Evolutionary conservation across 2,888 invertebrate genomes (phyloP).

Genomic region (Trissolcus brochymenae): DNA sequence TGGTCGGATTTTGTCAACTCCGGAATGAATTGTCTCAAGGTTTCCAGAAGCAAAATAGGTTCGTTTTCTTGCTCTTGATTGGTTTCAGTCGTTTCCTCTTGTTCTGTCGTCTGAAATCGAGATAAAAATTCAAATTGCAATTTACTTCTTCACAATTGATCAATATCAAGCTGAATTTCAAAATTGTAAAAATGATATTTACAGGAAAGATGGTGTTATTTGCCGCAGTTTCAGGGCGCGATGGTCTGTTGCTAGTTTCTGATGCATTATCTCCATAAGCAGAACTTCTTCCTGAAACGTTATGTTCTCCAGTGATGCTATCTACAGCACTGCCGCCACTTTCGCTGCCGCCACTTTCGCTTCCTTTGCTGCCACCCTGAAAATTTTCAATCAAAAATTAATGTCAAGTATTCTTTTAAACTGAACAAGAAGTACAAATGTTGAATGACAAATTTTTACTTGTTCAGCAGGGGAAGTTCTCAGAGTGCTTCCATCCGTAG

Average conservation of each 20-base stretch:
- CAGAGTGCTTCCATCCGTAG: constrained; percentile 94
- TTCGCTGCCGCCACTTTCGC: constrained; percentile 83
- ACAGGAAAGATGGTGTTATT: constrained; percentile 76
- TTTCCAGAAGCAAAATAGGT: constrained; percentile 83
- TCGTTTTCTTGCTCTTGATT: constrained; percentile 74
- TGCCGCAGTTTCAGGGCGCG: constrained; percentile 79
- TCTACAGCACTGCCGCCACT: constrained; percentile 95
- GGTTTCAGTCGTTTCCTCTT: constrained; percentile 68
- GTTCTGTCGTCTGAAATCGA: constrained; percentile 63
- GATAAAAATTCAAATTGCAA: constrained; percentile 1
- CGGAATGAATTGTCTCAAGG: constrained; percentile 87
- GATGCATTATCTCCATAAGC: constrained; percentile 88
- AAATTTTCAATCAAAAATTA: not conserved
- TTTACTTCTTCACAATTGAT: not conserved
- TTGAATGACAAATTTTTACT: constrained; percentile 65
- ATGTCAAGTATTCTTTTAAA: not conserved
- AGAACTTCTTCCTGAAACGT: constrained; percentile 94
- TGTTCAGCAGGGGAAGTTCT: constrained; percentile 90
- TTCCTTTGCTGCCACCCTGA: constrained; percentile 78
- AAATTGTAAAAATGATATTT: constrained; percentile 31
- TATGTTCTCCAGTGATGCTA: constrained; percentile 90
- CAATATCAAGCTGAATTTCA: not conserved
- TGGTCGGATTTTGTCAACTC: constrained; percentile 79
- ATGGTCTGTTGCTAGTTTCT: constrained; percentile 78
- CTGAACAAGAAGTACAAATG: too few relatives aligned